Base-by-base conservation (phyloP, 2,888 invertebrate genomes). In the Drosophila meridiana region DNA sequence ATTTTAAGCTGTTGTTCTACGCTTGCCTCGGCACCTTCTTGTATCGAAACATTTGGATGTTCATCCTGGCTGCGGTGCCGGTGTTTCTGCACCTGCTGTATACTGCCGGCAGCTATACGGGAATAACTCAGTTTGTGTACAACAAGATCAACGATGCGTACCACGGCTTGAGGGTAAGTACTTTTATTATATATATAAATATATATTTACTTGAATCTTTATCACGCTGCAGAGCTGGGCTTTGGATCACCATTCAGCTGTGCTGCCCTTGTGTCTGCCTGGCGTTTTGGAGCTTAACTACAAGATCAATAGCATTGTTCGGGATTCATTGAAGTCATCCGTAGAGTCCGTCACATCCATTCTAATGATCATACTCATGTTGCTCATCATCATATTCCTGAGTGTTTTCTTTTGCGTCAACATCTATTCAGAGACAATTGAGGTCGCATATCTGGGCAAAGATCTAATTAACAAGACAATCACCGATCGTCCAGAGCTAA, bases 401-500 rank as follows among this genome's bases (percentile, higher is more conserved):
- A 95, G 96, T 38, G 94, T 98, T 74, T 98, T 99, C 92, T 92
- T 92, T 61, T 93, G 92, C 69, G 92, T 94, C 3, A 93, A 98
- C 97, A 96, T 98, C 87, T 99, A 99, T 93, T 96, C 97, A 0
- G 99, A 99, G 94, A 97, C 97, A 2, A 97, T 98, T 92, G 97
- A 98, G 90, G 95, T 99, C 64, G 96, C 98, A 14, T 97, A 98
- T 92, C 94, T 98, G 71, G 96, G 97, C 45, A 97, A 97, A 71
- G 98, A 97, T 92, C 94, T 98, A 8, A 94, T 98, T 36, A 98
- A 98, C 93, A 96, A 96, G 87, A 98, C 98, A 0, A 95, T 98
- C 56, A 96, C 98, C 8, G 96, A 97, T 90, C 97, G 98, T 93
- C 97, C 98, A 40, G 98, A 98, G 89, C 93, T 97, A 63, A 95